phyloP scores from a whole-genome alignment of 1,140 invertebrate genomes.

The Steinernema feltiae region DNA sequence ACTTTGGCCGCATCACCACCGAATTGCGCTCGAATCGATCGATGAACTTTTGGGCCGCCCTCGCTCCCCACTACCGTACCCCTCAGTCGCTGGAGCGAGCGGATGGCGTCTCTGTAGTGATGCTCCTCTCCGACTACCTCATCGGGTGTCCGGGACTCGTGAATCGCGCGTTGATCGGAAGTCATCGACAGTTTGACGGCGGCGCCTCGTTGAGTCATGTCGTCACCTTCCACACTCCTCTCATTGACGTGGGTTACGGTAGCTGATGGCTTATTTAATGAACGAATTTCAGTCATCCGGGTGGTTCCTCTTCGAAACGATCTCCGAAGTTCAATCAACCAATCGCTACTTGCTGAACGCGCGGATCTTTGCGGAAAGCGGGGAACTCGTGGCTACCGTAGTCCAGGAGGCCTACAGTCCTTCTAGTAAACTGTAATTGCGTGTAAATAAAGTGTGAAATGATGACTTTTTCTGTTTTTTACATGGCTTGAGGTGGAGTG shows the following conservation, averaged over 20 bases:
- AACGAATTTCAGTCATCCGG: background rate
- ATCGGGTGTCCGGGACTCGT: background rate
- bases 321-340: background rate
- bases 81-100: too few species aligned
- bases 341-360: background rate
- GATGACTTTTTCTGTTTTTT: too few species aligned
- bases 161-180: background rate
- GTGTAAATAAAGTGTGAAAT: background rate
- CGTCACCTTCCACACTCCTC: conserved; percentile 2
- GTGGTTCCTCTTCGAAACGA: background rate
- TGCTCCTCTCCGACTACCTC: background rate
- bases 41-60: background rate
- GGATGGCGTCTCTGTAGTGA: background rate
- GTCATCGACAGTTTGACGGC: background rate
- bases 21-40: background rate
- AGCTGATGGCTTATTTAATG: background rate
- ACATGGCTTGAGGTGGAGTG: too few species aligned
- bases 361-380: background rate
- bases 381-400: background rate
- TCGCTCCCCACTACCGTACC: too few species aligned
- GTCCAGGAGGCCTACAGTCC: background rate
- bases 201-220: background rate
- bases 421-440: background rate
- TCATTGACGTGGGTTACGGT: background rate
- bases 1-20: background rate